Percentiles rank a stretch among this genome's conserved stretches.
Conservation (phyloP, 2,113 vertebrate genomes). For the Rhagologus leucostigma region DNA sequence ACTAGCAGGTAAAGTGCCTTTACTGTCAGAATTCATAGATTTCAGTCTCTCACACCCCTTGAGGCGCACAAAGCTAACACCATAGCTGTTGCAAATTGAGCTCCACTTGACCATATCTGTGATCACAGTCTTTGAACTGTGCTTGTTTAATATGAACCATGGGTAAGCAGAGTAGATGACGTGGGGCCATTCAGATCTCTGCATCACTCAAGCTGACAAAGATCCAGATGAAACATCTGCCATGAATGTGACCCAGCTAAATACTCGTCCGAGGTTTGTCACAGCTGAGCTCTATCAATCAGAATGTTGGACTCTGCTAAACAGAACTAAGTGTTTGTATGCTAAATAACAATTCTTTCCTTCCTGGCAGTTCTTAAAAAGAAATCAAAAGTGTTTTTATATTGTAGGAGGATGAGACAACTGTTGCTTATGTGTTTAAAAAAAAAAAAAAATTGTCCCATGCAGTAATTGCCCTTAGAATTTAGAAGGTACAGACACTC, state of each 20-base stretch:
- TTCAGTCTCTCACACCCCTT: not conserved
- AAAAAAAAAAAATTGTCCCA: not conserved
- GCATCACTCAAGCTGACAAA: not conserved
- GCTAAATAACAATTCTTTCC: not conserved
- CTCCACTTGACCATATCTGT: not conserved
- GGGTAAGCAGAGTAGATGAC: not conserved
- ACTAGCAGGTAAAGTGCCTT: conserved; percentile 72
- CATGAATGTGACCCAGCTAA: not conserved
- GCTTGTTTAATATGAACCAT: not conserved
- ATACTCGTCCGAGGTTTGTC: not conserved
- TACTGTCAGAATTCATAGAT: not conserved
- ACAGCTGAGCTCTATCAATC: not conserved
- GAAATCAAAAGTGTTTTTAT: not conserved
- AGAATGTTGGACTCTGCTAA: not conserved
- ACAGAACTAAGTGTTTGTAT: not conserved
- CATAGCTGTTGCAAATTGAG: not conserved
- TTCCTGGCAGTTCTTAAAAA: not conserved
- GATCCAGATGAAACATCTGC: not conserved
- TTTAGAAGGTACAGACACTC: not conserved
- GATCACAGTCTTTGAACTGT: not conserved
- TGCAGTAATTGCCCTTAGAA: not conserved
- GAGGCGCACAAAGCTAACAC: not conserved
- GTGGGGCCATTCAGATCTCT: not conserved
- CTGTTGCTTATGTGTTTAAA: not conserved
- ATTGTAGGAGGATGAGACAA: not conserved